Conservation (phyloP, 2,113 vertebrate genomes). For the Colaptes auratus region DNA sequence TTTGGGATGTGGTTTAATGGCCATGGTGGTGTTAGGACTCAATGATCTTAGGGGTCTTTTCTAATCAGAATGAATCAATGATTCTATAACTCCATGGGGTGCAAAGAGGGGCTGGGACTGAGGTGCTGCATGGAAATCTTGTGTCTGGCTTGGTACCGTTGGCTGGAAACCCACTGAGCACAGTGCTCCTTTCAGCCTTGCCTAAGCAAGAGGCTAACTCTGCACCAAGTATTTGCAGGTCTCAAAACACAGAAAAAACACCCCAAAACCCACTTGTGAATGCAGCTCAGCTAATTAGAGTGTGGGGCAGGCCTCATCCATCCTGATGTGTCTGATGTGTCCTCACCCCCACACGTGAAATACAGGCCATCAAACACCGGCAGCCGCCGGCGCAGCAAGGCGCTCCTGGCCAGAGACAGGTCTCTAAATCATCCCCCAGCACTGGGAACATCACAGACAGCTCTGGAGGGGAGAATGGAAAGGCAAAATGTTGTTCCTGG, state of each 20-base stretch:
- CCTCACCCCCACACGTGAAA: neutral
- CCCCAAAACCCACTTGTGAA: neutral
- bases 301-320: slow-evolving; percentile 7
- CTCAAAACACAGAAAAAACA: neutral
- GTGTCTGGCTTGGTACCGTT: neutral
- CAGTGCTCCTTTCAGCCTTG: rapidly evolving
- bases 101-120: neutral
- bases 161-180: neutral
- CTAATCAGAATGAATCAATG: no score
- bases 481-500: neutral
- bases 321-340: neutral
- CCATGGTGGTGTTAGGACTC: no score
- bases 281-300: neutral
- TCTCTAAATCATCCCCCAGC: slow-evolving; percentile 42
- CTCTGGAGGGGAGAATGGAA: slow-evolving; percentile 25
- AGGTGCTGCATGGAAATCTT: neutral
- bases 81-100: neutral
- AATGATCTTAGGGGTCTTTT: no score
- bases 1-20: no score
- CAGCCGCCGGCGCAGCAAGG: neutral
- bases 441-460: slow-evolving; percentile 19
- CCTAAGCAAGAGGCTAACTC: neutral
- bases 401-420: slow-evolving; percentile 13
- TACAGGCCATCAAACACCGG: neutral
- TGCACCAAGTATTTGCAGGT: neutral